Conservation (phyloP, 2,113 vertebrate species). For the Urocynchramus pylzowi region DNA sequence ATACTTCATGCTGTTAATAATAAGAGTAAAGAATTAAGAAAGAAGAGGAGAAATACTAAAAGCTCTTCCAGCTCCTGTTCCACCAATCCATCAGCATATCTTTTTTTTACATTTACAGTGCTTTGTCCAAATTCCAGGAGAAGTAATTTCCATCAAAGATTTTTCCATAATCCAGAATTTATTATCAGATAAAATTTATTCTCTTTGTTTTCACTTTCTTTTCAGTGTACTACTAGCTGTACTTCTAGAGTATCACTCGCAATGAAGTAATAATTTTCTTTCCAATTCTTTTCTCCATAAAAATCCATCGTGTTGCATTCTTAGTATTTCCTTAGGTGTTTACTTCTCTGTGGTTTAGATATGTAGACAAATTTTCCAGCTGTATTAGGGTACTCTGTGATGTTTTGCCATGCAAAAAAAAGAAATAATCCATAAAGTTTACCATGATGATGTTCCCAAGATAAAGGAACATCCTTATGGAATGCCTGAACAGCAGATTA, state of each 20-base stretch:
- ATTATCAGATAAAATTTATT: background rate
- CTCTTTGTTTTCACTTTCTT: background rate
- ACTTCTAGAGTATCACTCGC: background rate
- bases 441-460: background rate
- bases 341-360: background rate
- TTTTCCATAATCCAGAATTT: background rate
- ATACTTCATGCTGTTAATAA: background rate
- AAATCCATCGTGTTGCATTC: background rate
- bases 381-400: background rate
- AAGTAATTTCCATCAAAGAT: background rate
- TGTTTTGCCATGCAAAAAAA: background rate
- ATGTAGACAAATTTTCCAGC: background rate
- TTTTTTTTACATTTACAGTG: background rate
- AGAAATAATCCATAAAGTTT: background rate
- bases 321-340: background rate
- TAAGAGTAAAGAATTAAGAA: background rate
- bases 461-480: background rate
- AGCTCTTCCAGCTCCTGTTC: background rate
- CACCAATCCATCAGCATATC: background rate
- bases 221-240: background rate
- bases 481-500: background rate
- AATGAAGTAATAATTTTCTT: background rate
- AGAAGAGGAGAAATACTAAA: background rate
- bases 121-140: background rate
- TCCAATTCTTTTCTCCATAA: background rate